Base-by-base conservation (phyloP, 35 echinoderm and acorn worm species). In the Lytechinus variegatus region DNA sequence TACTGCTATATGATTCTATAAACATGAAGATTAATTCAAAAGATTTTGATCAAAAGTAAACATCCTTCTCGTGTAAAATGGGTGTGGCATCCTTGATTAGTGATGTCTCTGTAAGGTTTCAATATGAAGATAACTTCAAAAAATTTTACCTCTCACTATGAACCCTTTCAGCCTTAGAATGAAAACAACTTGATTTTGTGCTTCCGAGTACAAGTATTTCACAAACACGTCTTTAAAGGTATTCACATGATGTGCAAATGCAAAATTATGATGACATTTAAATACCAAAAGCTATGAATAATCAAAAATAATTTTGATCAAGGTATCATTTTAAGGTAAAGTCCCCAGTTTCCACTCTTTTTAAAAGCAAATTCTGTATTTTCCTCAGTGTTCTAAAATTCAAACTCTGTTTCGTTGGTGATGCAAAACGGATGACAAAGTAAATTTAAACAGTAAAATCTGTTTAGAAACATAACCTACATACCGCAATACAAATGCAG, bases 121-220 rank as follows among this genome's bases (percentile, higher is more conserved):
- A 79, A 79, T 24, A 79, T 3, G 21, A 79, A 79, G 66, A 16
- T 79, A 7, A 79, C 19, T 1, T 79, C 19, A n/a, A 24, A 24
- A 79, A 8, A 6, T 27, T 79, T 79, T 79, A 24, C 66, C 3
- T 79, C 66, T 79, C 66, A 79, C n/a, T 79, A 79, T 79, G 19
- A 79, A 2, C 19, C 66, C 12, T 79, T 71, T 79, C 66, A 79
- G 66, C 66, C 66, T 79, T 24, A 79, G n/a, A 6, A 79, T 79
- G 66, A 79, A 79, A 79, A 79, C 66, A 21, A 24, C 66, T 79
- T 79, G 66, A 79, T 79, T 79, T 79, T 79, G 66, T 79, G 66
- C 66, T 79, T 79, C 66, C 19, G 66, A 79, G 66, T 79, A 79
- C 16, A 79, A 24, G 0, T 79, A 24, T n/a, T 24, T 79, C 66